These are phyloP conservation scores for Chloroceryle inda DNA, from an alignment of 2,797 vertebrate species.

Conservation along the genomic window DNA sequence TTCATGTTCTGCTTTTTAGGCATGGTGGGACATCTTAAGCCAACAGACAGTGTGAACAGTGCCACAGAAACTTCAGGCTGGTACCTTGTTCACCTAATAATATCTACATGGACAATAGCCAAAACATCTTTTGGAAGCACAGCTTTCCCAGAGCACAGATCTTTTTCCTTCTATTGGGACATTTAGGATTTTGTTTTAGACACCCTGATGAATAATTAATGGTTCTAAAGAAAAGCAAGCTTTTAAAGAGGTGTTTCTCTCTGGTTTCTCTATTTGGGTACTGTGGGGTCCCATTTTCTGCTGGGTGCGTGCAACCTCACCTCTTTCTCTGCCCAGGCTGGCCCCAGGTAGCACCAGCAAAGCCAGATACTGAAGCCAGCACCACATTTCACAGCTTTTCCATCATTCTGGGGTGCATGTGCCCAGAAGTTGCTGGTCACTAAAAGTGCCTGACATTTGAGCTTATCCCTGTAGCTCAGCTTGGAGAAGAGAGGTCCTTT, in stretches of 20 bases:
- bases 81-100: neutral
- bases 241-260: neutral
- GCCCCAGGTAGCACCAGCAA: neutral
- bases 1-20: neutral
- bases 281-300: accelerated
- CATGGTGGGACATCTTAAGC: neutral
- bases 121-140: neutral
- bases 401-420: neutral
- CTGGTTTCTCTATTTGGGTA: neutral
- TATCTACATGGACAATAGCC: neutral
- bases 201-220: neutral
- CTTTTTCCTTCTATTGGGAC: neutral
- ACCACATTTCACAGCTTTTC: neutral
- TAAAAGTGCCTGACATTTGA: neutral
- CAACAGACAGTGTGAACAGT: neutral
- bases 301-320: accelerated
- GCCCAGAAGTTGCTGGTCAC: neutral
- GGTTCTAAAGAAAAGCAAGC: neutral
- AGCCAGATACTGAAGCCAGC: neutral
- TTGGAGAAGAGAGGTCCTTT: neutral
- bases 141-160: neutral
- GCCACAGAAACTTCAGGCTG: neutral
- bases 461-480: neutral
- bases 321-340: neutral
- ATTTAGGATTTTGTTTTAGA: neutral